Base-by-base conservation (phyloP, 1,140 invertebrate genomes). In the Eciton burchellii region DNA sequence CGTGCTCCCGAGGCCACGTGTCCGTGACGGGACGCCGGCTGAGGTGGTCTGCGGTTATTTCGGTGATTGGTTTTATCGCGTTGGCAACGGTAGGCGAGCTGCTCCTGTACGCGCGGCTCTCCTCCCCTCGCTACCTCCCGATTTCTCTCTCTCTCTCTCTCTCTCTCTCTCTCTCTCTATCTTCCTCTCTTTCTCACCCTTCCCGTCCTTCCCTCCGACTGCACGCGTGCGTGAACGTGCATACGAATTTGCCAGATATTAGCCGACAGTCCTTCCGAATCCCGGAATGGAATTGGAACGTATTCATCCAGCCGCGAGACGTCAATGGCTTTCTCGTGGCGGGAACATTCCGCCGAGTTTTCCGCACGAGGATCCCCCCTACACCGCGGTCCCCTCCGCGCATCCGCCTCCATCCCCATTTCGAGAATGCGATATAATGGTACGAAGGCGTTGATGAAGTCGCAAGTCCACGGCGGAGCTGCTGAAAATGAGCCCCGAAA, bases 61-160 rank as follows among this genome's bases (percentile, higher is more conserved):
- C 91, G 92, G 90, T 92, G 92, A 93, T 93, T 92, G 92, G 92
- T 93, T 93, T 93, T 93, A 93, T 92, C 91, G 91, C 91, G 91
- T 90, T 93, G 91, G 92, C 91, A 93, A 91, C 92, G 88, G 89
- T 90, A 89, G 87, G 89, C 89, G 90, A 91, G 87, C 89, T 84
- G 90, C 86, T 86, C 88, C 85, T 59, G 26, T 54, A 77, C 73
- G 62, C 82, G 66, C 73, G 54, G 60, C 47, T 59, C 74, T 63
- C 71, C 74, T 49, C 81, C n/a, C 59, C 41, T 82, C 47, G 49
- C 56, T 41, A 4, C n/a, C n/a, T 29, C 41, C 16, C 41, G n/a
- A n/a, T n/a, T n/a, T n/a, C n/a, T n/a, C n/a, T n/a, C n/a, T n/a
- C n/a, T n/a, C n/a, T n/a, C n/a, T n/a, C n/a, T n/a, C n/a, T n/a